Conservation (phyloP, 2,113 vertebrate species). For the Hypanus sabinus region DNA sequence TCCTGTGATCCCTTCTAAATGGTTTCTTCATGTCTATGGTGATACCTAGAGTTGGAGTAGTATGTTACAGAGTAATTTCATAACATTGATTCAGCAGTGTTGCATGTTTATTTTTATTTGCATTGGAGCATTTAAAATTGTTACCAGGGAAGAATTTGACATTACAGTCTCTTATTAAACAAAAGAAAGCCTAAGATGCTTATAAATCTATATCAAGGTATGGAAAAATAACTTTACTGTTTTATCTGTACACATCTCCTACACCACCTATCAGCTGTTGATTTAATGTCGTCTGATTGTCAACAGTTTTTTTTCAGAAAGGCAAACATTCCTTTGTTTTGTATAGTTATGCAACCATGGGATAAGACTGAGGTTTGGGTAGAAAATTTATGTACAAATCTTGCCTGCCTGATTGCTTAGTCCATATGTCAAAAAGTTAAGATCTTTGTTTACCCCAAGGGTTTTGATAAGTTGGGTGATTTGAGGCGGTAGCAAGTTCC, state of each 20-base stretch:
- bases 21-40: background rate
- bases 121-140: no score
- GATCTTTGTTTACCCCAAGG: background rate
- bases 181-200: no score
- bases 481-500: background rate
- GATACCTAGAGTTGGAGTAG: background rate
- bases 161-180: no score
- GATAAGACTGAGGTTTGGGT: background rate
- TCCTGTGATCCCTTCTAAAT: background rate
- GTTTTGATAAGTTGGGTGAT: background rate
- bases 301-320: background rate
- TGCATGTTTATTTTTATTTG: background rate
- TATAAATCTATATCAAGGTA: background rate
- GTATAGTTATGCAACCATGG: background rate
- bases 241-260: background rate
- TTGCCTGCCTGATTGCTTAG: background rate
- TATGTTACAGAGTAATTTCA: background rate
- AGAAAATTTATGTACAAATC: background rate
- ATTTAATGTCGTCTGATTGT: background rate
- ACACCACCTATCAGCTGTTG: background rate
- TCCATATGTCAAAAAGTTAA: background rate
- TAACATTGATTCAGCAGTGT: background rate
- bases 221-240: background rate
- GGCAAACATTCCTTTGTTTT: background rate
- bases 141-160: no score